Evolutionary conservation across 2,113 vertebrate genomes (phyloP).

Genomic region (Ochotona curzoniae): DNA sequence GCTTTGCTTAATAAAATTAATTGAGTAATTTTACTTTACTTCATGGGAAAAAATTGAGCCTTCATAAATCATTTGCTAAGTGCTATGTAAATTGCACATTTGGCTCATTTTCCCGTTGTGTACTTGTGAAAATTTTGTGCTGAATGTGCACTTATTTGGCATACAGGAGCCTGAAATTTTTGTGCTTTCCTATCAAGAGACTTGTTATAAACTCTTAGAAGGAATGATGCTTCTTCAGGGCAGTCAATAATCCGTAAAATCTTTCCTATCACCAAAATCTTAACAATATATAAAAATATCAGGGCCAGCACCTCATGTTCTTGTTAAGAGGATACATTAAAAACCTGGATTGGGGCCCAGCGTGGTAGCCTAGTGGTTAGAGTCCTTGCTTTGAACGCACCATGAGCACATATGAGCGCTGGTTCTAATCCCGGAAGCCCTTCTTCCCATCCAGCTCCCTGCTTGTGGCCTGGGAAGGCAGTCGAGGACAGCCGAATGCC

Average conservation of each 20-base stretch:
- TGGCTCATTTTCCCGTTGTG: neutral
- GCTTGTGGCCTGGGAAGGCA: no score
- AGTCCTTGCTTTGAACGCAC: no score
- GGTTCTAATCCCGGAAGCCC: no score
- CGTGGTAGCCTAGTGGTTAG: no score
- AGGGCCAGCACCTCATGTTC: neutral
- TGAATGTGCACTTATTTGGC: neutral
- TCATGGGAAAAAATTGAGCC: neutral
- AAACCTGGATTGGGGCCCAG: neutral
- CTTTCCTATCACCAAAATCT: slow-evolving; percentile 8
- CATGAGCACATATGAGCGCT: no score
- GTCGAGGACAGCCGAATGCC: no score
- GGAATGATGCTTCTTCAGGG: neutral
- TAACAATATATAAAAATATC: neutral
- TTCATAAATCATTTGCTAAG: neutral
- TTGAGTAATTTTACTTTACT: neutral
- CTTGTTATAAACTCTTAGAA: neutral
- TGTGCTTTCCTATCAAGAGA: neutral
- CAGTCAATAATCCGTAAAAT: neutral
- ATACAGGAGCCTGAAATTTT: neutral
- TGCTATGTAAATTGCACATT: neutral
- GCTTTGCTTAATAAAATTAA: slow-evolving; percentile 42
- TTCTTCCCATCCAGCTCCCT: no score
- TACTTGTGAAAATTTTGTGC: neutral
- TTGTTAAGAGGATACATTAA: neutral